These are phyloP conservation scores for Tupiocoris notatus DNA, from an alignment of 2,888 invertebrate genomes.

Conservation along the genomic window DNA sequence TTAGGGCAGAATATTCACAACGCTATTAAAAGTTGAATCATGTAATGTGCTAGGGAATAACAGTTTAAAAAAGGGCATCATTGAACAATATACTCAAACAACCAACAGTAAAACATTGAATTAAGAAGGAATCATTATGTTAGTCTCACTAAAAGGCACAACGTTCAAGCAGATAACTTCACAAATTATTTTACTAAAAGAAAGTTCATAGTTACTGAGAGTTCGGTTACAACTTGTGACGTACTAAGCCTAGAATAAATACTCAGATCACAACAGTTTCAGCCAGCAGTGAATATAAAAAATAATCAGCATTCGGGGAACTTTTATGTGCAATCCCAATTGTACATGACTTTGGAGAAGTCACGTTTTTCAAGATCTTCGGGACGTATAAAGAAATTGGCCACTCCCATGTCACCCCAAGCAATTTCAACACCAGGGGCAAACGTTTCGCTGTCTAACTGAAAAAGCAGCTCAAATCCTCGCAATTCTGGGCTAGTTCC, in stretches of 20 bases:
- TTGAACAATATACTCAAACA: not conserved
- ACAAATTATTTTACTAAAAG: not conserved
- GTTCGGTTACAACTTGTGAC: not conserved
- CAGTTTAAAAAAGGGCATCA: not conserved
- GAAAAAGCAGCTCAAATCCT: slow-evolving; percentile 31
- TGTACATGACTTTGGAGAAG: slow-evolving; percentile 30
- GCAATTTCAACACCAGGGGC: not conserved
- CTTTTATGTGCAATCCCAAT: slow-evolving; percentile 32
- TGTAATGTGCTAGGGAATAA: not conserved
- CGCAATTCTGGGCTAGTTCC: slow-evolving; percentile 10
- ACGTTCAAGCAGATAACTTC: not conserved
- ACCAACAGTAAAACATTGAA: not conserved
- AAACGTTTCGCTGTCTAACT: slow-evolving; percentile 35
- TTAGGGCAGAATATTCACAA: not conserved
- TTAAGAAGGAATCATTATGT: not conserved
- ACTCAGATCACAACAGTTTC: slow-evolving; percentile 33
- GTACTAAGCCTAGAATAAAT: not conserved
- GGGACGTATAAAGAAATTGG: slow-evolving; percentile 33
- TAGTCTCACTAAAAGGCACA: slow-evolving; percentile 38
- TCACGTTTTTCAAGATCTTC: slow-evolving; percentile 26
- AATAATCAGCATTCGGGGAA: not conserved
- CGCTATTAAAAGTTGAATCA: not conserved
- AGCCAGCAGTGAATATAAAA: slow-evolving; percentile 1
- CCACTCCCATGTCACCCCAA: slow-evolving; percentile 38
- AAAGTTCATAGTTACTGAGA: not conserved